Conservation (phyloP, 2,797 vertebrate species). For the Cynodonichthys magdalenae region DNA sequence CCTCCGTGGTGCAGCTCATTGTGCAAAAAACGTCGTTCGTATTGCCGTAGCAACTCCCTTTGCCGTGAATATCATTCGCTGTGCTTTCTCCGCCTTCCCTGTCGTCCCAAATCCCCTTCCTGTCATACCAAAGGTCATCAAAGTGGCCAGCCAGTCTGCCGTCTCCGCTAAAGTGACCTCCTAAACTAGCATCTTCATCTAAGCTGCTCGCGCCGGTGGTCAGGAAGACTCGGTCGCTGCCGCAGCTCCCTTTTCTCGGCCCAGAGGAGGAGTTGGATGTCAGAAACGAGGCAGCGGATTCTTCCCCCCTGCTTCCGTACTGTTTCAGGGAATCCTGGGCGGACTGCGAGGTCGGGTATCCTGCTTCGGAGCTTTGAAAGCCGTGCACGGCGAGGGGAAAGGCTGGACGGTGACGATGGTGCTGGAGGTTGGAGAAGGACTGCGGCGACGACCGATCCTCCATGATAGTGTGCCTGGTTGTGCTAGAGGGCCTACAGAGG, state of each 20-base stretch:
- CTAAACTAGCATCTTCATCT: constrained; percentile 41
- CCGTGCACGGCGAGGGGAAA: constrained; percentile 42
- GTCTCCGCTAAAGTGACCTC: constrained; percentile 37
- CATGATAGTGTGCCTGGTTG: constrained; percentile 60
- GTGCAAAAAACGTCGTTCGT: constrained; percentile 44
- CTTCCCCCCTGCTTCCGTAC: constrained; percentile 39
- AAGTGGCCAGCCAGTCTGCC: constrained; percentile 20
- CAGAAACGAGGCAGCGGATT: constrained; percentile 27
- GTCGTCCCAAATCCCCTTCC: constrained; percentile 59
- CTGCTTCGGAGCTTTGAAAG: constrained; percentile 44
- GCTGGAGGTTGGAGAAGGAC: constrained; percentile 62
- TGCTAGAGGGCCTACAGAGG: constrained; percentile 37
- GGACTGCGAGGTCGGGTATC: constrained; percentile 45
- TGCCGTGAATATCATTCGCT: constrained; percentile 34
- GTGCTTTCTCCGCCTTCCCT: constrained; percentile 37
- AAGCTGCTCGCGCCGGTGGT: constrained; percentile 17
- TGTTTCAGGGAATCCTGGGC: constrained; percentile 49
- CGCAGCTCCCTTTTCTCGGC: constrained; percentile 20
- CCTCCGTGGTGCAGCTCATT: constrained; percentile 29
- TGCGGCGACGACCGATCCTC: constrained; percentile 69
- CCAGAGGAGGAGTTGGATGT: constrained; percentile 19
- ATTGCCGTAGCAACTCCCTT: constrained; percentile 36
- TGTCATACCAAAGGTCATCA: constrained; percentile 45
- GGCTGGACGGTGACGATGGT: constrained; percentile 39
- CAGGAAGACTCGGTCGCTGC: constrained; percentile 27